phyloP scores from a whole-genome alignment of 2,797 vertebrate species.

The Sebastes dallii region DNA sequence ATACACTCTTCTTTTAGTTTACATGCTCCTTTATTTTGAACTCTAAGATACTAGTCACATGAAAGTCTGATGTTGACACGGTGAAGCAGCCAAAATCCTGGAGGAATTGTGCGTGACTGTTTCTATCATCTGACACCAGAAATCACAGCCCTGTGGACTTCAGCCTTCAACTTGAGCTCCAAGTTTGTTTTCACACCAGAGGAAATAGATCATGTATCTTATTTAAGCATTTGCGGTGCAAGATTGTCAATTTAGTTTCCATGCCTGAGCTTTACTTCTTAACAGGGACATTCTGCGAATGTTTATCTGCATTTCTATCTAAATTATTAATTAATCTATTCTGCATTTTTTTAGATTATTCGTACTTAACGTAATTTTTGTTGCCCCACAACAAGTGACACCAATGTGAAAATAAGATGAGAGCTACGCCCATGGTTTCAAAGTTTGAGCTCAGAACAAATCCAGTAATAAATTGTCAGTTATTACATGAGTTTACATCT shows the following conservation, averaged over 20 bases:
- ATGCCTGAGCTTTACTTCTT: constrained; percentile 8
- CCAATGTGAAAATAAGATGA: neutral
- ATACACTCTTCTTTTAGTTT: constrained; percentile 27
- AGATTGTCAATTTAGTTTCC: neutral
- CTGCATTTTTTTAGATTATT: neutral
- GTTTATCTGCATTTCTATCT: neutral
- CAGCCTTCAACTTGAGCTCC: constrained; percentile 12
- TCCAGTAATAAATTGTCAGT: neutral
- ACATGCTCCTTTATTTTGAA: constrained; percentile 23
- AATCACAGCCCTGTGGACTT: constrained; percentile 12
- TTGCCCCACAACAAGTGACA: neutral
- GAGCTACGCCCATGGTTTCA: neutral
- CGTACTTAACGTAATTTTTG: neutral
- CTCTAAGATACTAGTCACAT: constrained; percentile 45
- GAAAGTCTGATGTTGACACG: constrained; percentile 26
- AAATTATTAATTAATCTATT: neutral
- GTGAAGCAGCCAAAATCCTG: constrained; percentile 12
- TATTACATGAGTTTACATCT: neutral
- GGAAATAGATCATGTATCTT: neutral
- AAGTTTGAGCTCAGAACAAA: constrained; percentile 1
- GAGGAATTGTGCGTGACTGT: constrained; percentile 8
- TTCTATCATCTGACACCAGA: constrained; percentile 35
- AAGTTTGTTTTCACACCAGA: constrained; percentile 2
- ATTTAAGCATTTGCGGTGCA: neutral
- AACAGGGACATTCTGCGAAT: constrained; percentile 25